phyloP scores from a whole-genome alignment of 2,888 invertebrate genomes.

The Xylota sylvarum region DNA sequence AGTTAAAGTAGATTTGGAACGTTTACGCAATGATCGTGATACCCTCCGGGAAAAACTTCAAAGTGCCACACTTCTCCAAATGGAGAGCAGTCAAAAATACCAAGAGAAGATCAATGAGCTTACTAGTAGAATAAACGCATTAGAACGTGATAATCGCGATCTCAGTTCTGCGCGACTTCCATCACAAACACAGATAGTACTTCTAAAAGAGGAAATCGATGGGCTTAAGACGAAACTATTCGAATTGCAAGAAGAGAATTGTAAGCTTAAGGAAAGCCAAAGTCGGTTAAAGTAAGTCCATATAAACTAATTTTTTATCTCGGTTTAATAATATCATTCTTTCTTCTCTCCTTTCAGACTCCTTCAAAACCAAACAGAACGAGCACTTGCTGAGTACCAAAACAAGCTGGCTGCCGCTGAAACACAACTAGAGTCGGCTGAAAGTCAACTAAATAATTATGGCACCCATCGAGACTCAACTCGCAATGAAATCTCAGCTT shows the following conservation, averaged over 20 bases:
- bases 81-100: slow-evolving; percentile 85
- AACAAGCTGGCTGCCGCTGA: slow-evolving; percentile 88
- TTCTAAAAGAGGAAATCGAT: slow-evolving; percentile 87
- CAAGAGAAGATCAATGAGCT: slow-evolving; percentile 85
- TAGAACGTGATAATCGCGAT: slow-evolving; percentile 87
- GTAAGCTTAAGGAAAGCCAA: slow-evolving; percentile 86
- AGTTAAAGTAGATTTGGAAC: slow-evolving; percentile 86
- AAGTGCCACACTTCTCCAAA: slow-evolving; percentile 85
- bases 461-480: slow-evolving; percentile 87
- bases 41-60: slow-evolving; percentile 86
- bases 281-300: slow-evolving; percentile 87
- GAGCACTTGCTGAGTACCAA: slow-evolving; percentile 89
- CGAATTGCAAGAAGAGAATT: slow-evolving; percentile 86
- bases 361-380: slow-evolving; percentile 91
- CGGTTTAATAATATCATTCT: not conserved
- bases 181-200: slow-evolving; percentile 85
- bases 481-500: slow-evolving; percentile 87
- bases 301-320: not conserved
- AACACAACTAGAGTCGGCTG: slow-evolving; percentile 87
- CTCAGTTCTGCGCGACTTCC: slow-evolving; percentile 86
- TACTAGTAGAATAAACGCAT: slow-evolving; percentile 85
- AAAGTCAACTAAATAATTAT: slow-evolving; percentile 86
- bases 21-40: slow-evolving; percentile 87
- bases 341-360: slow-evolving; percentile 88
- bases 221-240: slow-evolving; percentile 86